Evolutionary conservation across 2,888 invertebrate genomes (phyloP), one percentile per base, ranked within the genome.

Genomic region (Pristionchus entomophagus): DNA sequence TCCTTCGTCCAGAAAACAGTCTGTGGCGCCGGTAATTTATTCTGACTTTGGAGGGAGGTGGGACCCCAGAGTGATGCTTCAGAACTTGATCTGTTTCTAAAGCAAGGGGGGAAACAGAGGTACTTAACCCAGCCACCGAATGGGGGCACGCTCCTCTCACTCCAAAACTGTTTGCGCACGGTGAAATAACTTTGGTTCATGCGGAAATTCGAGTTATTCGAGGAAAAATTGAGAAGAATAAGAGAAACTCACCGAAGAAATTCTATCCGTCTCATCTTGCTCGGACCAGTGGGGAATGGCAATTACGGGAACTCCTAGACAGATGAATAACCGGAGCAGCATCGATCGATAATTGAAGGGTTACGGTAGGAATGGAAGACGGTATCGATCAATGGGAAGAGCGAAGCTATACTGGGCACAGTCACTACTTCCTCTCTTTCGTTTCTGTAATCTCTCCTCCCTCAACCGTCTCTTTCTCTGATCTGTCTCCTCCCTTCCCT

Each of bases 241-340:
- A n/a, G 0, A 53, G 19, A n/a, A 82, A 84, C 65, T 65, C 45
- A 84, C 83, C 0, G 49, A 17, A 6, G 45, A 17, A 8, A 84
- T 84, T 6, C 83, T 26, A 49, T 84, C 83, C 10, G n/a, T n/a
- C 29, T 84, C 83, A 49, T 84, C 83, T 32, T 84, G 83, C n/a
- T 84, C 83, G 14, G 62, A 32, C 83, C 83, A 84, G 22, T 59
- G 35, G 0, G 80, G 80, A 51, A 12, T 29, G 0, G 49, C 51
- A 0, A 51, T n/a, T 1, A 53, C n/a, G 6, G 41, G 6, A 2
- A 22, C 5, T 12, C 22, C 49, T 22, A 32, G 32, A 12, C 49
- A 10, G 49, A 73, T 73, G 26, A 73, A n/a, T 26, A 73, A 45
- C 26, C 73, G n/a, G 0, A 62, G 62, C 26, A 62, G 49, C 65